Percentiles rank a stretch among this genome's conserved stretches.
These are phyloP conservation scores for Novumbra hubbsi DNA, from an alignment of 2,797 vertebrate species.

Conservation along the genomic window DNA sequence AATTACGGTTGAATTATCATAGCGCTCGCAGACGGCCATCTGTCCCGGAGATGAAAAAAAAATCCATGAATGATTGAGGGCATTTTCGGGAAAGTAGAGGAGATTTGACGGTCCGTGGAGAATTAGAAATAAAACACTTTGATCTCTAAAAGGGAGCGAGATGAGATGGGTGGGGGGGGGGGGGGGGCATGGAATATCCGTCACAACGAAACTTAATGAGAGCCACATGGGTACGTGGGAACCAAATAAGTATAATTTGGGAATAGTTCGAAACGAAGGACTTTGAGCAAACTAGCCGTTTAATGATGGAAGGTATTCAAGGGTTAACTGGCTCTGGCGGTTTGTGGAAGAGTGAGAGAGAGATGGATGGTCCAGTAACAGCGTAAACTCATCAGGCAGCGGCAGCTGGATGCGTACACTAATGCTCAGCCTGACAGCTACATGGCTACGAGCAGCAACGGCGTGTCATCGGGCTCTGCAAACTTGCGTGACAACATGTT, in stretches of 20 bases:
- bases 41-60: slow-evolving; percentile 47
- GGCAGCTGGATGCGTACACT: neutral
- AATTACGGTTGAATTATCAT: slow-evolving; percentile 74
- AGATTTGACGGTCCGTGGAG: slow-evolving; percentile 42
- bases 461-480: neutral
- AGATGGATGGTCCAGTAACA: neutral
- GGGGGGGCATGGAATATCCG: neutral
- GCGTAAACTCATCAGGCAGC: neutral
- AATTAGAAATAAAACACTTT: slow-evolving; percentile 60
- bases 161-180: neutral
- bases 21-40: slow-evolving; percentile 38
- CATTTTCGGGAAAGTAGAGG: slow-evolving; percentile 54
- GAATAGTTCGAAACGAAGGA: neutral
- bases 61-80: slow-evolving; percentile 63
- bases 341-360: neutral
- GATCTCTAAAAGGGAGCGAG: slow-evolving; percentile 50
- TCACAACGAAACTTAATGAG: neutral
- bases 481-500: neutral
- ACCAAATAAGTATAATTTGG: neutral
- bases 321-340: neutral
- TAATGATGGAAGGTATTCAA: neutral
- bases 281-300: neutral
- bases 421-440: neutral
- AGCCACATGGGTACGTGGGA: neutral
- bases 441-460: neutral